These are phyloP conservation scores for Pteronotus mesoamericanus DNA, from an alignment of 2,797 vertebrate species.

Conservation along the genomic window DNA sequence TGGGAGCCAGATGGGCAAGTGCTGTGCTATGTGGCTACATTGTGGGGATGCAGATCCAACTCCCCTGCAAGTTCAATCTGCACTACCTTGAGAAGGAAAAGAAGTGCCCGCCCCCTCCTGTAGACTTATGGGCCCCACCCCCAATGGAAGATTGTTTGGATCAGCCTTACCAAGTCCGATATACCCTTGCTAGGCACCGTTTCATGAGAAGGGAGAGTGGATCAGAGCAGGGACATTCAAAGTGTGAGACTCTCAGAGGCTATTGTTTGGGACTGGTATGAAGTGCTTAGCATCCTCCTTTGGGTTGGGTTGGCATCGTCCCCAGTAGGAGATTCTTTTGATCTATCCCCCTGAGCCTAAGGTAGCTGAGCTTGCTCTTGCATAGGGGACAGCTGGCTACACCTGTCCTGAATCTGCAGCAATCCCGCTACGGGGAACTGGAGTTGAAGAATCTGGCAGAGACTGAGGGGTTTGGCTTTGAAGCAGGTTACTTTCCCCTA, in stretches of 20 bases:
- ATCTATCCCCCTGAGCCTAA: not conserved
- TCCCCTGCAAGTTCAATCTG: not conserved
- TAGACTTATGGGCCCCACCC: not conserved
- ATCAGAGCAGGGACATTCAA: not conserved
- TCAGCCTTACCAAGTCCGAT: not conserved
- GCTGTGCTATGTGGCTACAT: not conserved
- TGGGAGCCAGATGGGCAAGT: not conserved
- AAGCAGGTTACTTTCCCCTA: not conserved
- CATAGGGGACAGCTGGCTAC: not conserved
- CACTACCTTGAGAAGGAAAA: not conserved
- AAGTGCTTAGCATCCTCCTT: not conserved
- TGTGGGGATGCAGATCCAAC: not conserved
- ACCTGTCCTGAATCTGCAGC: not conserved
- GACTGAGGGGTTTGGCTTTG: not conserved
- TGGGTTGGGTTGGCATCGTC: not conserved
- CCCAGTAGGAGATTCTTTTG: not conserved
- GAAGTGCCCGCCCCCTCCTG: not conserved
- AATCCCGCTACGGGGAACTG: not conserved
- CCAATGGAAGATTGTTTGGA: not conserved
- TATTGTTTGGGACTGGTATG: not conserved
- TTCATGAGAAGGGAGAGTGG: not conserved
- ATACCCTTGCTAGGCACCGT: not conserved
- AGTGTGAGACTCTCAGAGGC: not conserved
- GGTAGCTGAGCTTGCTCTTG: not conserved
- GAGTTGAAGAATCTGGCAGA: not conserved